phyloP scores from a whole-genome alignment of 2,888 invertebrate genomes.

The Pasiphila rectangulata region DNA sequence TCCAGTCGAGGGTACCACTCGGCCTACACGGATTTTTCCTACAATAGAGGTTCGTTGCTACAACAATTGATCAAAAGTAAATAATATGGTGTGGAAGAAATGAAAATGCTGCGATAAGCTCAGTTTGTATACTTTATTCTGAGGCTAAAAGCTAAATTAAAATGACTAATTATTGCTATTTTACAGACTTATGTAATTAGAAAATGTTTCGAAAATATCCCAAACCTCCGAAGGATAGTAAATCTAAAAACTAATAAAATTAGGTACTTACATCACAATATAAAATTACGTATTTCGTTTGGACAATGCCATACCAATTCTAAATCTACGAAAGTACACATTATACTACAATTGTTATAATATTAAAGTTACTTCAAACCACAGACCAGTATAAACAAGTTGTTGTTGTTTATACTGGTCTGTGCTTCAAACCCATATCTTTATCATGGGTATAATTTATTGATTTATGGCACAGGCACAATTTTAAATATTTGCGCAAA shows the following conservation, averaged over 20 bases:
- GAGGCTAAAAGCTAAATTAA: conserved; percentile 2
- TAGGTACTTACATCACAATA: conserved; percentile 38
- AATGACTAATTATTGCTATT: conserved; percentile 22
- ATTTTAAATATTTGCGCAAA: no score
- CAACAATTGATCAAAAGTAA: no score
- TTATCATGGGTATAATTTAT: no score
- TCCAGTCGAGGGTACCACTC: no score
- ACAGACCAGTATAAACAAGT: no score
- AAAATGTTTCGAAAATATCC: conserved; percentile 3
- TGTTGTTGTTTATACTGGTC: no score
- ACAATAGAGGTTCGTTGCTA: no score
- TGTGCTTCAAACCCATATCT: no score
- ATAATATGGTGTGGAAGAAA: neutral
- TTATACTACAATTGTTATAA: neutral
- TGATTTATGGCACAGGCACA: no score
- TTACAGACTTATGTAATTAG: conserved; percentile 6
- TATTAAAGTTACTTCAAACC: no score
- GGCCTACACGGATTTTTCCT: no score
- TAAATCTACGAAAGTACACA: neutral
- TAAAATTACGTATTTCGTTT: conserved; percentile 46
- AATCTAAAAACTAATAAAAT: neutral
- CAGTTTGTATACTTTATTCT: conserved; percentile 8
- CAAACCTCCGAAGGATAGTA: neutral
- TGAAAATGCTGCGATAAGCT: neutral
- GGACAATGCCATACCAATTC: conserved; percentile 23